phyloP scores from a whole-genome alignment of 2,888 invertebrate genomes.

The Scaptomyza parva region DNA sequence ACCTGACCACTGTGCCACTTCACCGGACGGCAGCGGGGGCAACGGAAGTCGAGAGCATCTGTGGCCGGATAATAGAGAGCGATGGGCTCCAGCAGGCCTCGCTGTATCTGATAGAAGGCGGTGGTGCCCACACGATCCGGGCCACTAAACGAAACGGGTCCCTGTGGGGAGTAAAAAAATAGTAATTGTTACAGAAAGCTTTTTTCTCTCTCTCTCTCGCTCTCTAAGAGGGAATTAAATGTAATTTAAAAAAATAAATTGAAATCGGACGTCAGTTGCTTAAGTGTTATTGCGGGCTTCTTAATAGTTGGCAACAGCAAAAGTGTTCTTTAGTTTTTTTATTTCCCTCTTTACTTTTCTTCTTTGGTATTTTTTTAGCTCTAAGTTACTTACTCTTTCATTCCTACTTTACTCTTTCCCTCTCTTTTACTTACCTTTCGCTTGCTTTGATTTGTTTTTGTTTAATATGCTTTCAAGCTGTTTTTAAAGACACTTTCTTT shows the following conservation, averaged over 20 bases:
- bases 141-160: conserved; percentile 94
- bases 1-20: conserved; percentile 92
- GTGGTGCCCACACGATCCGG: conserved; percentile 95
- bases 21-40: conserved; percentile 88
- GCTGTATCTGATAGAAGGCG: conserved; percentile 95
- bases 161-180: conserved; percentile 87
- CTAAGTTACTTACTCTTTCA: not conserved
- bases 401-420: not conserved
- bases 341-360: not conserved
- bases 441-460: not conserved
- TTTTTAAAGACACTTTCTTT: not conserved
- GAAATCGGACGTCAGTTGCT: not conserved
- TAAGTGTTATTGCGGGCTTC: not conserved
- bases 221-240: not conserved
- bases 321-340: not conserved
- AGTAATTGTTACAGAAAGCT: not conserved
- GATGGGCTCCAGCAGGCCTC: conserved; percentile 89
- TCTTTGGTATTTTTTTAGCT: not conserved
- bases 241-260: conserved; percentile 6
- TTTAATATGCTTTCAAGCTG: not conserved
- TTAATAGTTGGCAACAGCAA: not conserved
- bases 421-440: not conserved
- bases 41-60: conserved; percentile 88
- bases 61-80: conserved; percentile 89
- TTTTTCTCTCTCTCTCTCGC: not conserved